Conservation (phyloP, 2,113 vertebrate genomes). For the Petroica traversi region DNA sequence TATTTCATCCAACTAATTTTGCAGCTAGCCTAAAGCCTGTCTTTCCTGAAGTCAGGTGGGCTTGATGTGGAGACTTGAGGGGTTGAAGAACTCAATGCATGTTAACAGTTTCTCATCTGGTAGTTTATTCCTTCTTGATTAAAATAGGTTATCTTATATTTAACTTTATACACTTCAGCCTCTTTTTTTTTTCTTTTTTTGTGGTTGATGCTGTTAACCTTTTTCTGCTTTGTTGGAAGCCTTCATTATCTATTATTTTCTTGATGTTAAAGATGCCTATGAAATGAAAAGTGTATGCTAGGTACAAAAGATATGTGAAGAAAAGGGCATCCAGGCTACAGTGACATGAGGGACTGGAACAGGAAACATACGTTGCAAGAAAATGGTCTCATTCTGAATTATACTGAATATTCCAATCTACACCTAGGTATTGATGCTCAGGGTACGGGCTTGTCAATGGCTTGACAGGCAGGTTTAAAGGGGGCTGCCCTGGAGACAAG, state of each 20-base stretch:
- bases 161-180: not conserved
- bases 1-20: not conserved
- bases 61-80: not conserved
- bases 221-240: not conserved
- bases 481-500: not conserved
- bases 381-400: not conserved
- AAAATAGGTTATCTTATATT: not conserved
- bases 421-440: accelerated
- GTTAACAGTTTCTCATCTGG: not conserved
- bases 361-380: not conserved
- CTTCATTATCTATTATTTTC: not conserved
- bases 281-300: not conserved
- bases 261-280: not conserved
- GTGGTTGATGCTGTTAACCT: not conserved
- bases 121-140: not conserved
- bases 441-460: accelerated
- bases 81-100: not conserved
- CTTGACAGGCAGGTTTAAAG: too few relatives aligned
- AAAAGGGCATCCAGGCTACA: not conserved
- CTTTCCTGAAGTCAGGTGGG: not conserved
- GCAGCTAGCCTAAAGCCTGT: not conserved
- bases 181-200: not conserved
- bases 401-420: not conserved
- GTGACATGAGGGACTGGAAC: not conserved
- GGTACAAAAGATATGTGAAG: not conserved